Evolutionary conservation across 2,113 vertebrate species (phyloP).

Genomic region (Ranitomeya imitator): DNA sequence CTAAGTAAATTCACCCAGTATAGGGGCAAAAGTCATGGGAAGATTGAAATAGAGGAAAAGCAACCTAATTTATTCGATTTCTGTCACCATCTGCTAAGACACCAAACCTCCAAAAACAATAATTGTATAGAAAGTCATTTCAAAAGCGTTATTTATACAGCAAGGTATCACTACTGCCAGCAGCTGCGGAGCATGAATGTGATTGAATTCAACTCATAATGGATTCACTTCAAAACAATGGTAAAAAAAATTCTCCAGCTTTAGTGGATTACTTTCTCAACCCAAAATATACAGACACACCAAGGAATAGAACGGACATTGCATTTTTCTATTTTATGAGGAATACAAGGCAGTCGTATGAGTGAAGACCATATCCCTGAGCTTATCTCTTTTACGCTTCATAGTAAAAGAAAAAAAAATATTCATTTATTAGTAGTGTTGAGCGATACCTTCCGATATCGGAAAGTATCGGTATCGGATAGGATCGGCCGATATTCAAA

Average conservation of each 20-base stretch:
- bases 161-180: background rate
- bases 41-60: slow-evolving; percentile 9
- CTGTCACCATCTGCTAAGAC: slow-evolving; percentile 1
- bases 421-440: too few relatives aligned
- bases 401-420: too few relatives aligned
- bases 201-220: background rate
- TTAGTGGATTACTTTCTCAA: too few relatives aligned
- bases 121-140: background rate
- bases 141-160: background rate
- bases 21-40: slow-evolving; percentile 39
- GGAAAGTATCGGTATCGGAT: too few relatives aligned
- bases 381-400: too few relatives aligned
- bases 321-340: background rate
- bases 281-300: background rate
- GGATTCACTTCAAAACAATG: background rate
- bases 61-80: slow-evolving; percentile 2
- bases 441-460: too few relatives aligned
- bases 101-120: background rate
- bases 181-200: background rate
- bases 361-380: too few relatives aligned
- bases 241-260: background rate
- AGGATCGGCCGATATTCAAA: too few relatives aligned
- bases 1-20: slow-evolving; percentile 2
- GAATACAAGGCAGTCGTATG: too few relatives aligned
- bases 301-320: background rate